Evolutionary conservation across 2,888 invertebrate species (phyloP), one percentile per base, ranked within the genome.

Genomic region (Habroteleia sp.): DNA sequence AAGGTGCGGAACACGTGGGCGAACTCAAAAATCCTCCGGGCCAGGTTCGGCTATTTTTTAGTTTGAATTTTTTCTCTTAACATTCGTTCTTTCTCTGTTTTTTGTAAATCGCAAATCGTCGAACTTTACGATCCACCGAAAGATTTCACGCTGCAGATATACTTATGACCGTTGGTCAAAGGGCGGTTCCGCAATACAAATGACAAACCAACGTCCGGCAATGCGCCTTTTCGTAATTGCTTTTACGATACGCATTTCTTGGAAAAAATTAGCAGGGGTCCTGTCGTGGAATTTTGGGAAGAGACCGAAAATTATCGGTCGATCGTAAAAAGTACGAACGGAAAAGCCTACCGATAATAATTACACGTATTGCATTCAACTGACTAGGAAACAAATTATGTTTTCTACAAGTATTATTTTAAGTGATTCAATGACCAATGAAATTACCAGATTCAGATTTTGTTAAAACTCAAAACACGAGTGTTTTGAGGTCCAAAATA

Each of bases 171-270:
- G 56, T 29, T 58, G 62, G 66, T 81, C 77, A 78, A 77, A 80
- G 79, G 76, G 62, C 74, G 74, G 74, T 79, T 76, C 65, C 66
- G 60, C 63, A 65, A 76, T 78, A 71, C 77, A 83, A 87, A 87
- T 86, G 86, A 87, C 85, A 86, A 87, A 85, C 81, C 79, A 63
- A 60, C 68, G 46, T 14, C 50, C 52, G 75, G 48, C 46, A 71
- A 33, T 29, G 78, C 46, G 63, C 65, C 69, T 74, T 54, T 75
- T 77, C 77, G 80, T 84, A 84, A 87, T 87, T 86, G 82, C 62
- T 79, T 85, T 87, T 84, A 86, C 82, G 84, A 83, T 81, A 79
- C 81, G 77, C 74, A 85, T 86, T 87, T 84, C 83, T 81, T 75
- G 82, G 84, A 86, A 85, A 82, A 80, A 82, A 84, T 83, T 83